Percentiles rank a stretch among this genome's conserved stretches.
Evolutionary conservation across 2,888 invertebrate species (phyloP).

Genomic region (Apamea anceps): DNA sequence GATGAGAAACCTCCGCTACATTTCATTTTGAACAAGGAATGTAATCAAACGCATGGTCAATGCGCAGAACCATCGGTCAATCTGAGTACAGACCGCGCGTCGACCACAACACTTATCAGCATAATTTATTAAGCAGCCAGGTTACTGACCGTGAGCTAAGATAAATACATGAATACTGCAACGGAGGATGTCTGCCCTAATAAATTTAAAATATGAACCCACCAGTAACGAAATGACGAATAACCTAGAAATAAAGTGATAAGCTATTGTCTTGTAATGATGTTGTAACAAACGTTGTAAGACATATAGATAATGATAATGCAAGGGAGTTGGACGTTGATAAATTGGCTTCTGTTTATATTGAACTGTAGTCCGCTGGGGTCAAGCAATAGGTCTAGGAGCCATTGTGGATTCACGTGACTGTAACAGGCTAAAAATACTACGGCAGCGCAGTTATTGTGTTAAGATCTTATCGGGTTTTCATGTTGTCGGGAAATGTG

Average conservation of each 20-base stretch:
- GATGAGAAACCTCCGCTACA: conserved; percentile 28
- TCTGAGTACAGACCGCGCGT: conserved; percentile 58
- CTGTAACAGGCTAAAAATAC: conserved; percentile 46
- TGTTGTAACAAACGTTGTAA: conserved; percentile 50
- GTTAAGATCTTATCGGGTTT: conserved; percentile 43
- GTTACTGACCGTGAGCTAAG: conserved; percentile 72
- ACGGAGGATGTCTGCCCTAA: conserved; percentile 69
- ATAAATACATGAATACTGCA: conserved; percentile 69
- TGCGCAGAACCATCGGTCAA: conserved; percentile 36
- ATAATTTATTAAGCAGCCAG: conserved; percentile 67
- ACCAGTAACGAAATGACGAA: conserved; percentile 25
- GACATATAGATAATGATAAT: conserved; percentile 48
- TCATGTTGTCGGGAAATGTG: conserved; percentile 23
- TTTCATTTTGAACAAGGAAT: conserved; percentile 28
- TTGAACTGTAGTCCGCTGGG: conserved; percentile 35
- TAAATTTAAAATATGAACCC: conserved; percentile 54
- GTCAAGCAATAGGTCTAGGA: conserved; percentile 52
- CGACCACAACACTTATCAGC: conserved; percentile 66
- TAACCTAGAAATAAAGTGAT: conserved; percentile 53
- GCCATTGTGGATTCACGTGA: conserved; percentile 50
- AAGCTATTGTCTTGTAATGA: conserved; percentile 54
- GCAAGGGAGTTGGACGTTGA: conserved; percentile 33
- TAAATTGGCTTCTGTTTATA: conserved; percentile 53
- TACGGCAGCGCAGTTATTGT: conserved; percentile 27
- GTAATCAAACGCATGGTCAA: conserved; percentile 40